Evolutionary conservation across 1,140 invertebrate species (phyloP), one percentile per base, ranked within the genome.

Genomic region (Cheumatopsyche charites): DNA sequence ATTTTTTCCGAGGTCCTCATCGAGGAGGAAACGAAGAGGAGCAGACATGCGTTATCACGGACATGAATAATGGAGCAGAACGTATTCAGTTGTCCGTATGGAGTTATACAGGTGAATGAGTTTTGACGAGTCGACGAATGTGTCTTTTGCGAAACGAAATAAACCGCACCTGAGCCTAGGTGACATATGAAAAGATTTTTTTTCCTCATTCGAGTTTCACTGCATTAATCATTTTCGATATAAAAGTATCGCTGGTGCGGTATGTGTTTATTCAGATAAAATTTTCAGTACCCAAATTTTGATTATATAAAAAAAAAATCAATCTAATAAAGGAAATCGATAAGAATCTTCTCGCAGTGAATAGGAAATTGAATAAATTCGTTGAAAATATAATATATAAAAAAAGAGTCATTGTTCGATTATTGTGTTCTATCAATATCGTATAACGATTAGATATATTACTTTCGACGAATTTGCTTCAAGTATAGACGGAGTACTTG

Each of bases 1-100:
- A 17, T 58, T 58, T 58, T 58, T 25, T 58, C 12, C 23, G 23
- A 58, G 21, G 55, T 58, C 23, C 23, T 25, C 29, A 23, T 25
- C 25, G 55, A 58, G 25, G 25, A n/a, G 55, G 12, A 58, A 58
- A 58, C 21, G 23, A 58, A 58, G 55, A 58, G 55, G 55, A 58
- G 55, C 55, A 58, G 55, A 58, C 55, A 58, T 58, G 55, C 55
- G 55, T 58, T 58, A 58, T 58, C 55, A 19, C 55, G 55, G 55
- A 42, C 62, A 63, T 63, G 62, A 63, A 63, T 63, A 63, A 63
- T 63, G 62, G 62, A 63, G 62, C 41, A 43, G 29, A 43, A 63
- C 41, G 62, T 63, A 63, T 63, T 63, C 62, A 42, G 62, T 63
- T 63, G 62, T 63, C 62, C 41, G 62, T n/a, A 41, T 42, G 23